Percentiles rank a stretch among this genome's conserved stretches.
These are phyloP conservation scores for Cepaea hortensis DNA, from an alignment of 2,888 invertebrate genomes.

Conservation along the genomic window DNA sequence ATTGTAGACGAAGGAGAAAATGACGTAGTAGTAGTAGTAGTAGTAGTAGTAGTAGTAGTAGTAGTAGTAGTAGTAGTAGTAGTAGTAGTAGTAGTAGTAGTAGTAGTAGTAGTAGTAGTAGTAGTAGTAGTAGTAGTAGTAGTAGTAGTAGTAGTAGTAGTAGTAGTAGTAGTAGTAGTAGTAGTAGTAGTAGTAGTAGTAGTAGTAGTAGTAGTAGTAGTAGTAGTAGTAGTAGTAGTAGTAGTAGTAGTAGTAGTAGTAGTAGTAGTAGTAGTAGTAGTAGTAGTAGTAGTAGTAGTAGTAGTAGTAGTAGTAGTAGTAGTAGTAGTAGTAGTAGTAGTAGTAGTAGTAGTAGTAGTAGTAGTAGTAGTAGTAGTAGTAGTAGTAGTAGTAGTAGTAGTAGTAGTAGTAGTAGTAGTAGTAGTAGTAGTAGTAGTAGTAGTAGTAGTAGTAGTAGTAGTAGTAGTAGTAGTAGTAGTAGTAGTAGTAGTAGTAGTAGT, in stretches of 20 bases:
- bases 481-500: neutral
- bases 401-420: neutral
- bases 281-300: neutral
- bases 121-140: neutral
- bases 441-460: too few relatives aligned
- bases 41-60: neutral
- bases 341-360: neutral
- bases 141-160: neutral
- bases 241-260: neutral
- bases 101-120: neutral
- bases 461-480: neutral
- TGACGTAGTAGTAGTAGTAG: neutral
- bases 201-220: neutral
- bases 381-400: neutral
- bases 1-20: too few relatives aligned
- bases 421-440: neutral
- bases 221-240: neutral
- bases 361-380: neutral
- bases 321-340: neutral
- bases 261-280: neutral
- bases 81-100: neutral
- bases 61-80: neutral
- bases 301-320: neutral
- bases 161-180: neutral
- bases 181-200: neutral